Evolutionary conservation across 2,797 vertebrate genomes (phyloP).

Genomic region (Channallabes apus): DNA sequence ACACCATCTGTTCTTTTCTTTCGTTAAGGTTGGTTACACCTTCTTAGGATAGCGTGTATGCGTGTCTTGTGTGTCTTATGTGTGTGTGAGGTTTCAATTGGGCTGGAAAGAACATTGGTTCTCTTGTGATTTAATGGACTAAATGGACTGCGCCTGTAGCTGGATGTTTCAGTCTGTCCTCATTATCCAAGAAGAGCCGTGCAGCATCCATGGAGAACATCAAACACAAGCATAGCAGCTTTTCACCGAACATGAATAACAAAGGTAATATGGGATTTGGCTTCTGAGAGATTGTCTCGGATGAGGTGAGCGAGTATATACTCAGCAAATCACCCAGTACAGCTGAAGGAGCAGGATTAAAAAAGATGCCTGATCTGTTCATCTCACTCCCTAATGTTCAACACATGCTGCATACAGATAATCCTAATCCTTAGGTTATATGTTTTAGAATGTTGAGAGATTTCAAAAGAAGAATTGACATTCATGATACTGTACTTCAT

Average conservation of each 20-base stretch:
- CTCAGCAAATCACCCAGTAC: conserved; percentile 38
- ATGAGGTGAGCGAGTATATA: conserved; percentile 8
- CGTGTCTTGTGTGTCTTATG: background rate
- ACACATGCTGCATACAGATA: conserved; percentile 17
- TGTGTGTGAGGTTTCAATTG: conserved; percentile 29
- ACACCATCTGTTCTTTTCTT: conserved; percentile 13
- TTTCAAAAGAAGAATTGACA: conserved; percentile 27
- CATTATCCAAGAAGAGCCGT: conserved; percentile 46
- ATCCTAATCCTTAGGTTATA: conserved; percentile 31
- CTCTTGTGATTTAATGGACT: conserved; percentile 48
- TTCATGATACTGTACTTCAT: background rate
- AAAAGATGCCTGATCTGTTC: conserved; percentile 37
- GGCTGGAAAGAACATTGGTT: conserved; percentile 23
- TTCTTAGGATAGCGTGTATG: background rate
- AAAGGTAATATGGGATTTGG: conserved; percentile 37
- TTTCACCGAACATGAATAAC: conserved; percentile 34
- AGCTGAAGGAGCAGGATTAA: conserved; percentile 46
- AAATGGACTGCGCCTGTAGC: conserved; percentile 50
- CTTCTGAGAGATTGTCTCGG: conserved; percentile 38
- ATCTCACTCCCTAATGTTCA: conserved; percentile 30
- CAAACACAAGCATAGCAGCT: conserved; percentile 39
- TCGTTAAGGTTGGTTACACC: conserved; percentile 7
- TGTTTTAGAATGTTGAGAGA: conserved; percentile 26
- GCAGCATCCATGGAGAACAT: conserved; percentile 38
- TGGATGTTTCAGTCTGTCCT: conserved; percentile 42